phyloP scores from a whole-genome alignment of 2,113 vertebrate species.

The Corythaeola cristata region DNA sequence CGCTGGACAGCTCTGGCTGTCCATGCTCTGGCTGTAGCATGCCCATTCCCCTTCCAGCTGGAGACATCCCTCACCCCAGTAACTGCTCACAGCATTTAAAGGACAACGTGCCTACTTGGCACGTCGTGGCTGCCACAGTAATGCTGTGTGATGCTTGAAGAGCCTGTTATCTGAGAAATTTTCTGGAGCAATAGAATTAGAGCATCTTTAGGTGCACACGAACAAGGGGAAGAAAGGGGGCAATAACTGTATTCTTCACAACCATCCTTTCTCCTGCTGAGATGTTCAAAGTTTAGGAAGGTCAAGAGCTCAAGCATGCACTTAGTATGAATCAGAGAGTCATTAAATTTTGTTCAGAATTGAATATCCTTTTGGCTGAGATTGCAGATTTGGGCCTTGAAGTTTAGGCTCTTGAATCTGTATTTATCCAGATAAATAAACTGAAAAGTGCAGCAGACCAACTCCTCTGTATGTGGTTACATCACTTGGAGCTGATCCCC shows the following conservation, averaged over 20 bases:
- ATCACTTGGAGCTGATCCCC: neutral
- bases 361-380: neutral
- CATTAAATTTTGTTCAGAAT: neutral
- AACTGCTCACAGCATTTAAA: neutral
- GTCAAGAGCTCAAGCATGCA: neutral
- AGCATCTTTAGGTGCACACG: neutral
- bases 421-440: neutral
- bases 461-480: neutral
- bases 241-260: neutral
- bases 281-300: neutral
- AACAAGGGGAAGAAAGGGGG: neutral
- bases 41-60: neutral
- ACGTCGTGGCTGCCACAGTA: neutral
- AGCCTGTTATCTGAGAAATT: neutral
- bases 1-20: neutral
- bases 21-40: rapidly evolving
- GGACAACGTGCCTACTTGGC: neutral
- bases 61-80: neutral
- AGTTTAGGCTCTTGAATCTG: neutral
- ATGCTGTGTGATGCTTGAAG: neutral
- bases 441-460: neutral
- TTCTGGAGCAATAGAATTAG: neutral
- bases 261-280: neutral
- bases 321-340: neutral
- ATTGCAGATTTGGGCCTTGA: neutral